These are phyloP conservation scores for Anadara kagoshimensis DNA, from an alignment of 1,140 invertebrate genomes.

Conservation along the genomic window DNA sequence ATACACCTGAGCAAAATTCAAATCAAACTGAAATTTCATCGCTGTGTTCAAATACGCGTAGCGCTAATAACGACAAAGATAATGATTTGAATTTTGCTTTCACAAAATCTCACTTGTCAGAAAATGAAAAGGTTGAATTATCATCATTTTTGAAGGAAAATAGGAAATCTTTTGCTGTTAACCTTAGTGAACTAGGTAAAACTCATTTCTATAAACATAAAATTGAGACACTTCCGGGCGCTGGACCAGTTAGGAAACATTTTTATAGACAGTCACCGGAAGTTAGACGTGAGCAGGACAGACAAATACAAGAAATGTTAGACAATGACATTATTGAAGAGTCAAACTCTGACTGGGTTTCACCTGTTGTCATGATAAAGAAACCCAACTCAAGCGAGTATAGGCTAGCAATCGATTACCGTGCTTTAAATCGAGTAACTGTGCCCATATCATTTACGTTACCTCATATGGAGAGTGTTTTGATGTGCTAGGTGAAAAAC, in stretches of 20 bases:
- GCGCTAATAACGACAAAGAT: background rate
- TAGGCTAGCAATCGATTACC: conserved; percentile 41
- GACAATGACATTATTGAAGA: conserved; percentile 38
- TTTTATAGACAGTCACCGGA: conserved; percentile 15
- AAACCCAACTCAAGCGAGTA: background rate
- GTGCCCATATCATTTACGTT: conserved; percentile 39
- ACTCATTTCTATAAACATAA: conserved; percentile 21
- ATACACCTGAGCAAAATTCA: background rate
- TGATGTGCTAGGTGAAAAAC: conserved; percentile 32
- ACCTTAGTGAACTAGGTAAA: conserved; percentile 32
- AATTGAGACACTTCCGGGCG: conserved; percentile 24
- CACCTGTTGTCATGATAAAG: conserved; percentile 20
- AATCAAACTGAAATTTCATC: background rate
- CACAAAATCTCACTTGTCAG: conserved; percentile 18
- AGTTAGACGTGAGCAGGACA: conserved; percentile 9
- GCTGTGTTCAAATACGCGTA: background rate
- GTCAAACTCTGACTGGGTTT: conserved; percentile 11
- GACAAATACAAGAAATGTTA: conserved; percentile 36
- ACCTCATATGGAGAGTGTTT: conserved; percentile 35
- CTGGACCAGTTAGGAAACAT: background rate
- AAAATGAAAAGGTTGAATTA: conserved; percentile 20
- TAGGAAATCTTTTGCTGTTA: conserved; percentile 31
- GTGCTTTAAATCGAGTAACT: conserved; percentile 37
- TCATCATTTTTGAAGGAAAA: conserved; percentile 25
- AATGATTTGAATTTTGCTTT: conserved; percentile 13